Evolutionary conservation across 53 echinoderm and acorn worm species (phyloP).

Genomic region (Hippasteria phrygiana): DNA sequence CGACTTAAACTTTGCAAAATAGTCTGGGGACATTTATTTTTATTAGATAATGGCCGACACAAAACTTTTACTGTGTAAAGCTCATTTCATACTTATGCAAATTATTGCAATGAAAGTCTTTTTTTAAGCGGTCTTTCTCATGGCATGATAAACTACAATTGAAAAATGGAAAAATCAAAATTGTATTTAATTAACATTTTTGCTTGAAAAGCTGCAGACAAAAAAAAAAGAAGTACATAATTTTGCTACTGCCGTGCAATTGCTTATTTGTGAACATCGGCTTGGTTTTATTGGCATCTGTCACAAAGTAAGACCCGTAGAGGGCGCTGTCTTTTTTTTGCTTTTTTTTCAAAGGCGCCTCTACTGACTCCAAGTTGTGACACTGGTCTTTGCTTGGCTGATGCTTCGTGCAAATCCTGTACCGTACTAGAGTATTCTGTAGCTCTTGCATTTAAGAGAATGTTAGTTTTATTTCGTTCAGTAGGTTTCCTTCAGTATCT

Average conservation of each 20-base stretch:
- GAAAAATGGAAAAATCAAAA: neutral
- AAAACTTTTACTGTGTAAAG: neutral
- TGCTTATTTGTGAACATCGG: conserved; percentile 61
- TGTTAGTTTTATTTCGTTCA: no score
- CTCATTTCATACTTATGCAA: neutral
- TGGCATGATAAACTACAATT: neutral
- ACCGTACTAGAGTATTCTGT: conserved; percentile 4
- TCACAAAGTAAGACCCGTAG: neutral
- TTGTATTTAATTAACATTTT: conserved; percentile 17
- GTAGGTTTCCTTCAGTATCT: no score
- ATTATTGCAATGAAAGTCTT: neutral
- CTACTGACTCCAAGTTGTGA: neutral
- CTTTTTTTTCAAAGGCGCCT: neutral
- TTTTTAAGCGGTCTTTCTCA: neutral
- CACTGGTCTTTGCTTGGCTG: neutral
- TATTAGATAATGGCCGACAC: no score
- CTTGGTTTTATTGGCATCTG: conserved; percentile 36
- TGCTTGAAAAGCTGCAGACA: conserved; percentile 11
- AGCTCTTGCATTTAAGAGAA: no score
- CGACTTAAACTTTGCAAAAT: no score
- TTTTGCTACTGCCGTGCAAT: conserved; percentile 52
- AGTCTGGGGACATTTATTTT: no score
- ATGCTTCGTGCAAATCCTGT: conserved; percentile 59
- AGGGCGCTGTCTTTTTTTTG: no score
- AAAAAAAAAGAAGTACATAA: conserved; percentile 28